These are phyloP conservation scores for Ptychochromis oligacanthus DNA, from an alignment of 2,113 vertebrate species.

Conservation along the genomic window DNA sequence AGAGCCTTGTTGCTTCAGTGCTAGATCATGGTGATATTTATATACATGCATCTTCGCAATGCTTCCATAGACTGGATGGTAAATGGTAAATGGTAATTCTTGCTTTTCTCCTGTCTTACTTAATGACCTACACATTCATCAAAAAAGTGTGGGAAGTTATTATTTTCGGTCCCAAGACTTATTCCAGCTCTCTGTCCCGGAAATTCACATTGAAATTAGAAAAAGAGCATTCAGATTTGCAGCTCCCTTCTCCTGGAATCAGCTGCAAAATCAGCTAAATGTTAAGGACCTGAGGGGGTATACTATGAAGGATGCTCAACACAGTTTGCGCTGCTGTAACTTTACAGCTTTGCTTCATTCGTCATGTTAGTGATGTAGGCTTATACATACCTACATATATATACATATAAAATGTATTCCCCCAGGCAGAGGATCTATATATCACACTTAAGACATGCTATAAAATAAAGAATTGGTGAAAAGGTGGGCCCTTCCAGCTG, in stretches of 20 bases:
- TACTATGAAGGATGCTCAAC: neutral
- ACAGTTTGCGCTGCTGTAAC: neutral
- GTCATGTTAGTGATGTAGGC: neutral
- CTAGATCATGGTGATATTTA: too few species aligned
- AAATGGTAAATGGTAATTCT: too few species aligned
- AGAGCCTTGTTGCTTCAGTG: too few species aligned
- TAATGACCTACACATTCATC: too few species aligned
- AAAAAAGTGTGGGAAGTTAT: too few species aligned
- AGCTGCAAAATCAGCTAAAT: neutral
- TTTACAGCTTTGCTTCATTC: neutral
- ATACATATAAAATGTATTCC: neutral
- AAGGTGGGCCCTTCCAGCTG: neutral
- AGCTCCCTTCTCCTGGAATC: neutral
- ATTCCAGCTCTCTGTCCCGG: neutral
- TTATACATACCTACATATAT: too few species aligned
- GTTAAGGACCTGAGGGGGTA: neutral
- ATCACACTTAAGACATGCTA: neutral
- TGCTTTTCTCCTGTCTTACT: too few species aligned
- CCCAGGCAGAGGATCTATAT: neutral
- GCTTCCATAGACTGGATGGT: too few species aligned
- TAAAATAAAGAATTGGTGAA: neutral
- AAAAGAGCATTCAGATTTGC: neutral
- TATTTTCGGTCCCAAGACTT: too few species aligned
- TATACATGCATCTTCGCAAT: too few species aligned
- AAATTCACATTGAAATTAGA: neutral